A percentile compares a stretch with the other conserved stretches of the same genome.
These are phyloP conservation scores for Bergia puertoricense DNA, from an alignment of 92 coral and sea anemone genomes.

Conservation along the genomic window DNA sequence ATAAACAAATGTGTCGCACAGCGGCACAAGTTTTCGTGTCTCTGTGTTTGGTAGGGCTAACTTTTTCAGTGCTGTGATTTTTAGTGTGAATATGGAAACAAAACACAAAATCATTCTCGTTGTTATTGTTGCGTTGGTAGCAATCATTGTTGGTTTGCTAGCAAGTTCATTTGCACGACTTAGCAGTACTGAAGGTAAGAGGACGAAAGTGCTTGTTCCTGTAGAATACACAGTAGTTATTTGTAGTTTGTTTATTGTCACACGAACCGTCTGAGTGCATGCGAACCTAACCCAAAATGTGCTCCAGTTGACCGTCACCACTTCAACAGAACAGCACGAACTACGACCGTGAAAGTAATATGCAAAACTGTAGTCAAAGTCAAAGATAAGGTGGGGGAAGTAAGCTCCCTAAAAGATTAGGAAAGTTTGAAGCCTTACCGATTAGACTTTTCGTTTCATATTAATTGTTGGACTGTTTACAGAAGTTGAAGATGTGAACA, in stretches of 20 bases:
- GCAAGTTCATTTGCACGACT: constrained; percentile 76
- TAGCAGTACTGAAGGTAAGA: constrained; percentile 75
- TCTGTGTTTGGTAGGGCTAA: neutral
- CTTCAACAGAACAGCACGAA: neutral
- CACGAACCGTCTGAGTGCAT: neutral
- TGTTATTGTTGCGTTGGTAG: constrained; percentile 50
- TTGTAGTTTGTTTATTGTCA: too few relatives aligned
- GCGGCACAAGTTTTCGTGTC: neutral
- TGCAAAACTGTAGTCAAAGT: neutral
- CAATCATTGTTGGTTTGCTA: constrained; percentile 63
- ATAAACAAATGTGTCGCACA: neutral
- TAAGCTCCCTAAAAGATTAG: too few relatives aligned
- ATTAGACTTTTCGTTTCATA: neutral
- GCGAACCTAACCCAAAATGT: neutral
- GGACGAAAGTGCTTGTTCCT: neutral
- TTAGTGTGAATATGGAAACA: constrained; percentile 9
- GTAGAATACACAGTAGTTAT: neutral
- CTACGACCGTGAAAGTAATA: neutral
- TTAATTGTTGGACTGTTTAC: too few relatives aligned
- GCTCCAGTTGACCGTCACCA: neutral
- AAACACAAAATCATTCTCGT: constrained; percentile 21
- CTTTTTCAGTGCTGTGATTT: neutral
- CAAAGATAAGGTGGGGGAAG: neutral
- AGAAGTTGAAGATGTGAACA: neutral
- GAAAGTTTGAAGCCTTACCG: neutral